Evolutionary conservation across 2,888 invertebrate species (phyloP).

Genomic region (Volucella inflata): DNA sequence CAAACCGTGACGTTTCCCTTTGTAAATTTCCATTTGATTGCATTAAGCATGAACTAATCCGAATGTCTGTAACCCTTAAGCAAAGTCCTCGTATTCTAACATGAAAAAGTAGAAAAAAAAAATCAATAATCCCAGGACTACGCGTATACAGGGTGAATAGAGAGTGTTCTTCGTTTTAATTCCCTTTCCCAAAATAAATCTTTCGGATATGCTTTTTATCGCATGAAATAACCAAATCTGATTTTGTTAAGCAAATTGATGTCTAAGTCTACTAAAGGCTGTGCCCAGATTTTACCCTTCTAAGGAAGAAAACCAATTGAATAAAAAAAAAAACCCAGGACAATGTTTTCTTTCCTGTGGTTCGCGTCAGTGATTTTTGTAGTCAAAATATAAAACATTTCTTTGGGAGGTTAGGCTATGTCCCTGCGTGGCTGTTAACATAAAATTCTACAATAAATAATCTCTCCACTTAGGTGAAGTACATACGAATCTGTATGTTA

Average conservation of each 20-base stretch:
- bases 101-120: constrained; percentile 8
- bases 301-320: background rate
- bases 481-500: background rate
- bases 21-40: constrained; percentile 31
- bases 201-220: constrained; percentile 26
- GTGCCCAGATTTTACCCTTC: background rate
- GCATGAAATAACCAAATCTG: constrained; percentile 40
- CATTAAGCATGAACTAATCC: constrained; percentile 10
- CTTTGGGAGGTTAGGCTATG: constrained; percentile 7
- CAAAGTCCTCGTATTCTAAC: background rate
- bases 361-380: background rate
- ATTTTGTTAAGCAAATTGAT: constrained; percentile 35
- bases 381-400: constrained; percentile 3
- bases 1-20: constrained; percentile 8
- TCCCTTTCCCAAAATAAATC: constrained; percentile 16
- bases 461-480: constrained; percentile 34
- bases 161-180: constrained; percentile 2
- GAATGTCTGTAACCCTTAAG: constrained; percentile 10
- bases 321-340: background rate
- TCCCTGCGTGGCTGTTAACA: constrained; percentile 1
- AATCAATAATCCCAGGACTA: constrained; percentile 54
- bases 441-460: constrained; percentile 31
- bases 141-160: background rate
- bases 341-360: no score
- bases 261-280: constrained; percentile 11